Evolutionary conservation across 2,888 invertebrate species (phyloP).

Genomic region (Polyommatus iphigenia): DNA sequence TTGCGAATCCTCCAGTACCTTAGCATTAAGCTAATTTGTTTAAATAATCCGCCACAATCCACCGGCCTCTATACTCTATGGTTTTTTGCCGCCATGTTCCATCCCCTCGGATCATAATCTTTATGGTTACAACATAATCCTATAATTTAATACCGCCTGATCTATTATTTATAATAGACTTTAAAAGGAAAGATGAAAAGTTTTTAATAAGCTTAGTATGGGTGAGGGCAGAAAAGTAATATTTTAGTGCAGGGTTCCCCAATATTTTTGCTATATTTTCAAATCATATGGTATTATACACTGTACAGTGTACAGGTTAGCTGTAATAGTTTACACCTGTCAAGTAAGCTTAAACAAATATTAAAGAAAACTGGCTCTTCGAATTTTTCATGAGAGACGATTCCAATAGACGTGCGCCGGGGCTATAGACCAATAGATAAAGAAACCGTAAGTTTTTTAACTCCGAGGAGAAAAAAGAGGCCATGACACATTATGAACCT

Average conservation of each 20-base stretch:
- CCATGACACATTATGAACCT: too few relatives aligned
- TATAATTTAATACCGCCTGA: slow-evolving; percentile 24
- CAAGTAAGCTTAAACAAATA: too few relatives aligned
- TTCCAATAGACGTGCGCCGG: too few relatives aligned
- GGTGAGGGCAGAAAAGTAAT: not conserved
- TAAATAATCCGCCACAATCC: slow-evolving; percentile 77
- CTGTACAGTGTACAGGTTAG: too few relatives aligned
- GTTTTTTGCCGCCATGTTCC: slow-evolving; percentile 77
- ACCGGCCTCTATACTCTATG: slow-evolving; percentile 61
- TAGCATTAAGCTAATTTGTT: slow-evolving; percentile 76
- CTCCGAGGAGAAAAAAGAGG: too few relatives aligned
- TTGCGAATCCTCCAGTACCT: slow-evolving; percentile 52
- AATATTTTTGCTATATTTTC: not conserved
- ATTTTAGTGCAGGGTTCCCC: not conserved
- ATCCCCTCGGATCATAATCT: slow-evolving; percentile 45
- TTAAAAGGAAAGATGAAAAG: slow-evolving; percentile 18
- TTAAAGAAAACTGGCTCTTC: too few relatives aligned
- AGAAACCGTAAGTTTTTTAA: too few relatives aligned
- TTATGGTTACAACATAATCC: slow-evolving; percentile 43
- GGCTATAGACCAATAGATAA: too few relatives aligned
- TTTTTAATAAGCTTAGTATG: not conserved
- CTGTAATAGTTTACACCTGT: too few relatives aligned
- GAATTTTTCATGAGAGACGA: too few relatives aligned
- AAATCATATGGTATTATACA: too few relatives aligned
- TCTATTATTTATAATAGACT: slow-evolving; percentile 23